Conservation (phyloP, 2,888 invertebrate species). For the Venustoraphidia nigricollis region DNA sequence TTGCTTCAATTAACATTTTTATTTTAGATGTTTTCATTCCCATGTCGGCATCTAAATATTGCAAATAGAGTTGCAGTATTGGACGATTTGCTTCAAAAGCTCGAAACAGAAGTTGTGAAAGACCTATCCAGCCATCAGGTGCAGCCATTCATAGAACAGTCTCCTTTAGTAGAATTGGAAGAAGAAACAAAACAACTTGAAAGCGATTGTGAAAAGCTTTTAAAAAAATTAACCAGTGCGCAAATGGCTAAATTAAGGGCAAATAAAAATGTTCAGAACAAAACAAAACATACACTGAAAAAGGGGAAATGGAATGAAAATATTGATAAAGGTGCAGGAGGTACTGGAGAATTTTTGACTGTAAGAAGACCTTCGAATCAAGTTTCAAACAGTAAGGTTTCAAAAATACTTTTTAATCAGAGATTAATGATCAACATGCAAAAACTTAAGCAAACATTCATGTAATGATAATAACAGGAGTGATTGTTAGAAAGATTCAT, state of each 20-base stretch:
- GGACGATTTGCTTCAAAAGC: constrained; percentile 20
- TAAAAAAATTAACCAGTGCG: constrained; percentile 15
- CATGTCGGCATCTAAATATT: constrained; percentile 16
- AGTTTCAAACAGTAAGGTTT: no score
- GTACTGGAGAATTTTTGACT: no score
- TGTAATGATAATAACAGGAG: no score
- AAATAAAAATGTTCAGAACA: constrained; percentile 5
- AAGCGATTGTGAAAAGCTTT: constrained; percentile 17
- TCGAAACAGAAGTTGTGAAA: constrained; percentile 20
- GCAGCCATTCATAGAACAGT: constrained; percentile 7
- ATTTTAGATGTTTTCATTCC: no score
- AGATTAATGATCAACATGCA: no score
- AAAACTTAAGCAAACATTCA: no score
- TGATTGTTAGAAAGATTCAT: no score
- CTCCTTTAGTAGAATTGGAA: constrained; percentile 15
- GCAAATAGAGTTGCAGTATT: constrained; percentile 19
- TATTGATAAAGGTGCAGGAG: no score
- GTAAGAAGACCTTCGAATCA: no score
- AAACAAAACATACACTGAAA: constrained; percentile 3
- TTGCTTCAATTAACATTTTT: no score
- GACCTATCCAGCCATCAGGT: constrained; percentile 13
- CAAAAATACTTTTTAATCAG: no score
- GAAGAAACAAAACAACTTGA: constrained; percentile 20
- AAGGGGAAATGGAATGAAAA: no score
- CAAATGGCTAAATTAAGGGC: constrained; percentile 7